Evolutionary conservation across 2,113 vertebrate genomes (phyloP), one percentile per base, ranked within the genome.

Genomic region (Eonycteris spelaea): DNA sequence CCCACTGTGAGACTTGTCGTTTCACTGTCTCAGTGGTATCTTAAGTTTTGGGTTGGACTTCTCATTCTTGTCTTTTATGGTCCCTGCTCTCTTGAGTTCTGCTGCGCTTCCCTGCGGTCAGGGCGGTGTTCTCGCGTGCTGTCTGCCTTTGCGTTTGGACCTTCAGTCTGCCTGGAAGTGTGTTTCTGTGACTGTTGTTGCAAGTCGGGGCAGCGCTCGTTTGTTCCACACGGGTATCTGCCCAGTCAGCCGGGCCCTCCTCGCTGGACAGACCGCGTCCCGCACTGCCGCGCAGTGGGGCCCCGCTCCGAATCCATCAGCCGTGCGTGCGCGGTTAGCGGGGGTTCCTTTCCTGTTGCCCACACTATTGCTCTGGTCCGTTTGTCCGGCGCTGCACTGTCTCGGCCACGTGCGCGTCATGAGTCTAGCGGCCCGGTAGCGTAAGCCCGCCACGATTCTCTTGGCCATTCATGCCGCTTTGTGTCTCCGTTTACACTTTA

Each of bases 361-460:
- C 33, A 15, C 13, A 35, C 7, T 5, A 10, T 35, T 48, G 21
- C 40, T 80, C 4, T 22, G 38, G 40, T 59, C 30, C 45, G 8
- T 33, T 22, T 70, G 77, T 67, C 59, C 14, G 0, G 2, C 43
- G 12, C 6, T 1, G 0, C 5, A 0, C 18, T 59, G 12, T 33
- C 48, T 57, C 40, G 3, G 16, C 4, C 28, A 15, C 0, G 14
- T 0, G 3, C 30, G 13, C 11, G 10, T 16, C 16, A 1, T 13
- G 30, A 24, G 16, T 26, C 7, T 21, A 5, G 8, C 0, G 9
- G 2, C 7, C 21, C 24, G n/a, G 2, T 22, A 30, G 14, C 24
- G 0, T 30, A 45, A 45, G 30, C 48, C 9, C 40, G 45, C 57
- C 9, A 67, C 0, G 8, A 2, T 33, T 10, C 19, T 48, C 40